phyloP scores from a whole-genome alignment of 1,140 invertebrate genomes.

The Drosophila azteca region DNA sequence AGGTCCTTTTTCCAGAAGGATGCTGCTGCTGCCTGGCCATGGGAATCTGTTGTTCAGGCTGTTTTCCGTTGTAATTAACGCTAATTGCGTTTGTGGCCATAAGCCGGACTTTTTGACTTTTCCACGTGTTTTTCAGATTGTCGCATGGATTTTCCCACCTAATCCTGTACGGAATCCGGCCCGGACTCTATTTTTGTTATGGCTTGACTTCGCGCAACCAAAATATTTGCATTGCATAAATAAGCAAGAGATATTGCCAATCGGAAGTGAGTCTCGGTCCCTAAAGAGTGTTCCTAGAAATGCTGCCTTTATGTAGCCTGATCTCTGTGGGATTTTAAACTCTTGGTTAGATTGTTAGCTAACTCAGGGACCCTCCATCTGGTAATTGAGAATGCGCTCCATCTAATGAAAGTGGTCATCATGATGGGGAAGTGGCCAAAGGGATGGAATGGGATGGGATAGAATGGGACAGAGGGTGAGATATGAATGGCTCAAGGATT shows the following conservation, averaged over 20 bases:
- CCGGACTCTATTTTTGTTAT: conserved; percentile 46
- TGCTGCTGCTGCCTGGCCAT: conserved; percentile 15
- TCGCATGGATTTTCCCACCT: conserved; percentile 69
- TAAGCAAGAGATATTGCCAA: conserved; percentile 45
- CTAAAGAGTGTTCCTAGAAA: conserved; percentile 16
- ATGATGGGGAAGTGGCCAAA: conserved; percentile 13
- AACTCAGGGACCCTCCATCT: conserved; percentile 25
- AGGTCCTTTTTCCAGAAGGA: conserved; percentile 20
- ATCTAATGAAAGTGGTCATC: conserved; percentile 61
- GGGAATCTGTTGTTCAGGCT: conserved; percentile 28
- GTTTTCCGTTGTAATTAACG: conserved; percentile 70
- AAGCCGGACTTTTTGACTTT: conserved; percentile 78
- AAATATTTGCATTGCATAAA: conserved; percentile 47
- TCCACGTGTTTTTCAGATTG: conserved; percentile 74
- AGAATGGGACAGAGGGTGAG: conserved; percentile 1
- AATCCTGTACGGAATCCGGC: conserved; percentile 19
- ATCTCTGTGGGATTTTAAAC: conserved; percentile 24
- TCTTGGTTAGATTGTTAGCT: conserved; percentile 14
- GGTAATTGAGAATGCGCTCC: conserved; percentile 48
- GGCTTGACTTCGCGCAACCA: conserved; percentile 59
- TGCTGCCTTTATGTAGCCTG: neutral
- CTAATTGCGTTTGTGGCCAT: conserved; percentile 75
- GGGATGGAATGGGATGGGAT: neutral
- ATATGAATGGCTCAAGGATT: conserved; percentile 50
- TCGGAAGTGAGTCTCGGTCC: conserved; percentile 37